A percentile compares a stretch with the other conserved stretches of the same genome.
Conservation (phyloP, 2,888 invertebrate species). For the Dasysyrphus tricinctus region DNA sequence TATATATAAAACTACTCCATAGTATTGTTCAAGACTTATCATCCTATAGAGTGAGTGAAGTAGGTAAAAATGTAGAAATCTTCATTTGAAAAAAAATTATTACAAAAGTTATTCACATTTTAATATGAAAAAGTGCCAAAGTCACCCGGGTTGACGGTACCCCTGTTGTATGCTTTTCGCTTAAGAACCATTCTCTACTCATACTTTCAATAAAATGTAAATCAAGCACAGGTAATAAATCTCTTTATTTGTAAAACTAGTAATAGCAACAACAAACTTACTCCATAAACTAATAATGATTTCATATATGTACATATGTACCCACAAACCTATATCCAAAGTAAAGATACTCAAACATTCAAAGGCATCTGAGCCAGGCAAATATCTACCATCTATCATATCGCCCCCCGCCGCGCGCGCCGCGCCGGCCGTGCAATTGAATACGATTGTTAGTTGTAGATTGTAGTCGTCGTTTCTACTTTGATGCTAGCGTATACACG, state of each 20-base stretch:
- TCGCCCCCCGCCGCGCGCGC: too few species aligned
- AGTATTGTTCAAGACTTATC: too few species aligned
- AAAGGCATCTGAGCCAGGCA: slow-evolving; percentile 52
- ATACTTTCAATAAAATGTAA: not conserved
- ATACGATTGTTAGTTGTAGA: slow-evolving; percentile 39
- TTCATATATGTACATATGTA: slow-evolving; percentile 9
- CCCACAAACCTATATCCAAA: slow-evolving; percentile 28
- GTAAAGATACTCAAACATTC: slow-evolving; percentile 23
- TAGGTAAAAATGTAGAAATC: too few species aligned
- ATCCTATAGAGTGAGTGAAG: too few species aligned
- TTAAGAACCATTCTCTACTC: not conserved
- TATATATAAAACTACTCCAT: too few species aligned
- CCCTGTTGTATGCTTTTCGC: too few species aligned
- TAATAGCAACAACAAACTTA: slow-evolving; percentile 38
- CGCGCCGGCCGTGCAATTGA: slow-evolving; percentile 39
- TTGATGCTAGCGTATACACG: not conserved
- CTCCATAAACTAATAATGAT: slow-evolving; percentile 68
- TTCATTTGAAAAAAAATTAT: too few species aligned
- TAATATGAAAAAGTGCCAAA: too few species aligned
- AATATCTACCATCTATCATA: slow-evolving; percentile 39
- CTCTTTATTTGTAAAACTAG: slow-evolving; percentile 43
- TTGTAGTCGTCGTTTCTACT: slow-evolving; percentile 3
- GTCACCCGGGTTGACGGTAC: too few species aligned
- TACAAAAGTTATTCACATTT: too few species aligned
- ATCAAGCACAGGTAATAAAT: slow-evolving; percentile 18